Evolutionary conservation across 2,113 vertebrate genomes (phyloP).

Genomic region (Varanus komodoensis): DNA sequence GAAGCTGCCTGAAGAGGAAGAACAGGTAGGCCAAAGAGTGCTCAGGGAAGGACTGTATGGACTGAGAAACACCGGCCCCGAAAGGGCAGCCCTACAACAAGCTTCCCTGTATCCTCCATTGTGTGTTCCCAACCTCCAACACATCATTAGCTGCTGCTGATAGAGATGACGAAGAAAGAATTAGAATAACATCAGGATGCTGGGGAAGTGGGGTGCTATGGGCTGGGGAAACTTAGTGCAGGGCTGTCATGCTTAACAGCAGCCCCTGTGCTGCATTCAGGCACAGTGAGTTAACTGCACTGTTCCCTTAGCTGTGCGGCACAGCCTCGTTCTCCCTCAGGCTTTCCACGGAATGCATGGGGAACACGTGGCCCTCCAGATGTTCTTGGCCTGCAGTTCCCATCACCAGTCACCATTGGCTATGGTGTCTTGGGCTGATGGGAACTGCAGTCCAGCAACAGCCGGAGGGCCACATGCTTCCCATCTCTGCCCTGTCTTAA

Average conservation of each 20-base stretch:
- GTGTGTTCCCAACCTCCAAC: background rate
- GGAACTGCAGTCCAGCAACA: too few relatives aligned
- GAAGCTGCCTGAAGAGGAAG: background rate
- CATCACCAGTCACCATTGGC: too few relatives aligned
- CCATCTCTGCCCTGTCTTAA: too few relatives aligned
- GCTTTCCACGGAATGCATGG: too few relatives aligned
- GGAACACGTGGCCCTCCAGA: too few relatives aligned
- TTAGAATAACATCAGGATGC: background rate
- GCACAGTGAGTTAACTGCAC: background rate
- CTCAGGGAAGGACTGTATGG: background rate
- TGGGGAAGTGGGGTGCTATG: background rate
- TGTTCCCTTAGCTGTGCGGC: background rate
- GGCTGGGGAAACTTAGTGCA: too few relatives aligned
- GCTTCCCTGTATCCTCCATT: background rate
- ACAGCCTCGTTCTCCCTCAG: too few relatives aligned
- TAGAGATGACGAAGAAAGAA: background rate
- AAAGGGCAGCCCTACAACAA: background rate
- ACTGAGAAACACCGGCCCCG: too few relatives aligned
- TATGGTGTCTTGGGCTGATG: too few relatives aligned
- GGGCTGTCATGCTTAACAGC: background rate
- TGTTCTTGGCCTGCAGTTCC: too few relatives aligned
- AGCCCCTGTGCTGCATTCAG: background rate
- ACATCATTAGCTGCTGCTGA: background rate
- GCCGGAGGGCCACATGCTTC: too few relatives aligned
- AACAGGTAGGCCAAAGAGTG: background rate